Conservation (phyloP, 2,113 vertebrate genomes). For the Oryzias celebensis region DNA sequence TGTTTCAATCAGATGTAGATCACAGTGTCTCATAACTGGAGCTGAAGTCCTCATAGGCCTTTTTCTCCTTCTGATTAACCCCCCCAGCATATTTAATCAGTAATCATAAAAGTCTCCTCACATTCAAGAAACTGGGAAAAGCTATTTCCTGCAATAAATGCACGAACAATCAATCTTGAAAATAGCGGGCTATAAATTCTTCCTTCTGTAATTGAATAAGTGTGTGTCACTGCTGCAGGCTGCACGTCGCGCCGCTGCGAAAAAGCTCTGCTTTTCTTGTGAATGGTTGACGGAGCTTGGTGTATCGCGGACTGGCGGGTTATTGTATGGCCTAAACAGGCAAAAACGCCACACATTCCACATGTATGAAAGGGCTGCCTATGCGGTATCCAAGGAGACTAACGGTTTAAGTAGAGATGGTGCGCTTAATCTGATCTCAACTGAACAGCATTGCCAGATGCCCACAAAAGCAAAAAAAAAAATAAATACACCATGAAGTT, state of each 20-base stretch:
- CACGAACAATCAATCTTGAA: neutral
- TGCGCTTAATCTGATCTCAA: slow-evolving; percentile 15
- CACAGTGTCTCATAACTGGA: neutral
- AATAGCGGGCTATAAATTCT: neutral
- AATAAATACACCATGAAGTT: neutral
- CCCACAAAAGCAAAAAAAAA: neutral
- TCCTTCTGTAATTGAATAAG: neutral
- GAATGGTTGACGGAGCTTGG: neutral
- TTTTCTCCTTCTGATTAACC: neutral
- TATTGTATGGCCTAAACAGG: slow-evolving; percentile 3
- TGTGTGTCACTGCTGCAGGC: neutral
- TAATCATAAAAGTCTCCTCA: neutral
- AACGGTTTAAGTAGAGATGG: slow-evolving; percentile 6
- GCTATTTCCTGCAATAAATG: neutral
- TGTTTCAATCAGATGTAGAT: neutral
- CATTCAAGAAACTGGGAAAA: neutral
- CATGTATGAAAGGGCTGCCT: neutral
- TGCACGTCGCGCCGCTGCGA: neutral
- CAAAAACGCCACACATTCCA: neutral
- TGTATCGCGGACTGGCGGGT: neutral
- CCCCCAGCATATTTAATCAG: neutral
- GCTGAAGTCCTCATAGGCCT: neutral
- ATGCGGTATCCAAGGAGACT: slow-evolving; percentile 17
- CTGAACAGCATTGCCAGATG: slow-evolving; percentile 1
- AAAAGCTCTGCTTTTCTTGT: too few species aligned